Conservation (phyloP, 2,888 invertebrate species). For the Lithophane semibrunnea region DNA sequence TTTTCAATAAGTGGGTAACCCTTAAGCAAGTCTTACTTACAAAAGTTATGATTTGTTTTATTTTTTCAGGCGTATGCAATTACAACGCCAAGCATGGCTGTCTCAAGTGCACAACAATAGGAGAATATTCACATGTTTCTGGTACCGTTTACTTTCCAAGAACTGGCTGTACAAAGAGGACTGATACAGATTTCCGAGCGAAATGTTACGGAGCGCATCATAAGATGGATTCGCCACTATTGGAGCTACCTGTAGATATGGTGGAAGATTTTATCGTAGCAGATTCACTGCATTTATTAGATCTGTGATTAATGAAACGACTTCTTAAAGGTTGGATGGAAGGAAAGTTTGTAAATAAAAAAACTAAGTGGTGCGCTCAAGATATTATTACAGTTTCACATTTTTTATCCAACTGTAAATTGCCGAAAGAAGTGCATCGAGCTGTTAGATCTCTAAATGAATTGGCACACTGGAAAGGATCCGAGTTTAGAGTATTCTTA, state of each 20-base stretch:
- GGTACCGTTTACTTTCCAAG: background rate
- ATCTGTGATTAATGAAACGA: background rate
- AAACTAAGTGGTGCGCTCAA: background rate
- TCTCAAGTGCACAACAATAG: background rate
- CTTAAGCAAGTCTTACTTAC: background rate
- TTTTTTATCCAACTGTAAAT: background rate
- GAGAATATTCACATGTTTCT: background rate
- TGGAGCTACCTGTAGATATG: background rate
- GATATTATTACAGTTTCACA: background rate
- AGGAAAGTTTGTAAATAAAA: background rate
- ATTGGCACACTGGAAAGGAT: background rate
- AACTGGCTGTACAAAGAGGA: background rate
- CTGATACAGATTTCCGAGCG: background rate
- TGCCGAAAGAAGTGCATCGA: background rate
- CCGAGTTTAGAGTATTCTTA: too few relatives aligned
- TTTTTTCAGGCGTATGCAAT: slow-evolving; percentile 9
- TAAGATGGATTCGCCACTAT: background rate
- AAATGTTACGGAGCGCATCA: background rate
- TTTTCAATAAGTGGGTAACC: slow-evolving; percentile 3
- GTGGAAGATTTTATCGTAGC: background rate
- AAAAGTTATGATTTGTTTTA: background rate
- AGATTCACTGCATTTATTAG: background rate
- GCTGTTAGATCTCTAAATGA: background rate
- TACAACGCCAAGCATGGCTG: slow-evolving; percentile 11
- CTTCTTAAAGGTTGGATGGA: background rate